Evolutionary conservation across 1,140 invertebrate genomes (phyloP).

Genomic region (Radopholus similis): DNA sequence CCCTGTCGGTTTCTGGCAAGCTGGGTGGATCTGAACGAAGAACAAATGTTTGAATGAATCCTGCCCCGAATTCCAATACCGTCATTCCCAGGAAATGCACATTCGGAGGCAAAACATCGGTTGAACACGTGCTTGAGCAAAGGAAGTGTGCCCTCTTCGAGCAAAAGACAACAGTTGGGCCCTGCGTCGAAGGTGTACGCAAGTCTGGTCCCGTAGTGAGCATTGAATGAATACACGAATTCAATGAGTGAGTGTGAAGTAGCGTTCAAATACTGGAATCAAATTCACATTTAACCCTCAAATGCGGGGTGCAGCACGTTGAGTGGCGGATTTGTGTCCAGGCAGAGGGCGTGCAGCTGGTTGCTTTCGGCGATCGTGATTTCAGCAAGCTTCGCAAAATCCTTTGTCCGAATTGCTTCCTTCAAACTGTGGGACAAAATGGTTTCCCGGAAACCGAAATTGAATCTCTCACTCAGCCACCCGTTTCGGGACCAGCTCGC

Average conservation of each 20-base stretch:
- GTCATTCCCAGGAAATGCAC: slow-evolving; percentile 9
- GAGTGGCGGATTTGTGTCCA: slow-evolving; percentile 86
- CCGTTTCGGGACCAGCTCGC: slow-evolving; percentile 71
- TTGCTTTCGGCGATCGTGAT: slow-evolving; percentile 96
- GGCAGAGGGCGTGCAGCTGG: slow-evolving; percentile 87
- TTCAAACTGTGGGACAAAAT: slow-evolving; percentile 21
- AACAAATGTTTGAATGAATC: not conserved
- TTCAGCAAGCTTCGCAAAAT: slow-evolving; percentile 83
- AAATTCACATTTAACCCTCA: no score
- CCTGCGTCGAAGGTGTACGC: slow-evolving; percentile 60
- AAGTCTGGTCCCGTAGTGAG: slow-evolving; percentile 19
- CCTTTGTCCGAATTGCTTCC: slow-evolving; percentile 72
- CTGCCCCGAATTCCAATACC: not conserved
- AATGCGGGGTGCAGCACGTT: slow-evolving; percentile 9
- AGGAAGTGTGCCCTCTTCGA: slow-evolving; percentile 24
- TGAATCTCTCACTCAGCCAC: slow-evolving; percentile 66
- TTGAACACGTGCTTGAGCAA: slow-evolving; percentile 16
- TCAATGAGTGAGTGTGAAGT: slow-evolving; percentile 43
- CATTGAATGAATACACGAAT: slow-evolving; percentile 50
- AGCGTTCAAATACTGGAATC: slow-evolving; percentile 52
- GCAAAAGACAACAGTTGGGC: slow-evolving; percentile 55
- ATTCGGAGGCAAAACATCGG: slow-evolving; percentile 17
- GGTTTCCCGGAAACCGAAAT: not conserved
- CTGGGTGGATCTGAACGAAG: not conserved
- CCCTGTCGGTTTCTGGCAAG: not conserved